Conservation (phyloP, 2,113 vertebrate genomes). For the Spea multiplicata region DNA sequence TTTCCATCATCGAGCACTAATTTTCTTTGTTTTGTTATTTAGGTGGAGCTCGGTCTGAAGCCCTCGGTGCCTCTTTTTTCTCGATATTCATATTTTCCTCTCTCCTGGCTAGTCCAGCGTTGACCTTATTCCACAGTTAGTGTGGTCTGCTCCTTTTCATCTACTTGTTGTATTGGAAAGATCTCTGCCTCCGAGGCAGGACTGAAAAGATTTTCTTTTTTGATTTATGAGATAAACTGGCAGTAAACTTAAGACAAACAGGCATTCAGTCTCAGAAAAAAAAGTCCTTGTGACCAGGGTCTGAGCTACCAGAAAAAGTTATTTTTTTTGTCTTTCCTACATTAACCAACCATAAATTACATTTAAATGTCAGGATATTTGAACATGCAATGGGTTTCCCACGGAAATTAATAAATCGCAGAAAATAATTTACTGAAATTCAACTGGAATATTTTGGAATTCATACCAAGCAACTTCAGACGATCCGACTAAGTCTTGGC, state of each 20-base stretch:
- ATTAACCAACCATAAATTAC: neutral
- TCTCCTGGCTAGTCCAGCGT: constrained; percentile 31
- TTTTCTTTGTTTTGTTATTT: constrained; percentile 38
- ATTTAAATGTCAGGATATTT: neutral
- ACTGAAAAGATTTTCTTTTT: constrained; percentile 27
- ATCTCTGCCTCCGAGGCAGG: constrained; percentile 13
- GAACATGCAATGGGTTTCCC: neutral
- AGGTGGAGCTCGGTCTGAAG: constrained; percentile 14
- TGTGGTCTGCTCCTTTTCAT: constrained; percentile 44
- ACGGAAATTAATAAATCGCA: too few species aligned
- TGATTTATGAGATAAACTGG: constrained; percentile 39
- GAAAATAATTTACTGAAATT: too few species aligned
- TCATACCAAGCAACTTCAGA: too few species aligned
- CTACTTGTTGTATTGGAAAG: constrained; percentile 31
- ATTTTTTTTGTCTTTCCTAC: neutral
- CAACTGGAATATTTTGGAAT: too few species aligned
- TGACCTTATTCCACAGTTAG: constrained; percentile 40
- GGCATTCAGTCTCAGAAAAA: neutral
- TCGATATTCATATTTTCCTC: constrained; percentile 33
- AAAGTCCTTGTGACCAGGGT: neutral
- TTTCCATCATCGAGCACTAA: constrained; percentile 38
- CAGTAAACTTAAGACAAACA: neutral
- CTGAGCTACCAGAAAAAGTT: neutral
- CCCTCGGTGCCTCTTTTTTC: constrained; percentile 26
- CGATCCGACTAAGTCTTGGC: too few species aligned